Evolutionary conservation across 2,888 invertebrate species (phyloP).

Genomic region (Tiphia femorata): DNA sequence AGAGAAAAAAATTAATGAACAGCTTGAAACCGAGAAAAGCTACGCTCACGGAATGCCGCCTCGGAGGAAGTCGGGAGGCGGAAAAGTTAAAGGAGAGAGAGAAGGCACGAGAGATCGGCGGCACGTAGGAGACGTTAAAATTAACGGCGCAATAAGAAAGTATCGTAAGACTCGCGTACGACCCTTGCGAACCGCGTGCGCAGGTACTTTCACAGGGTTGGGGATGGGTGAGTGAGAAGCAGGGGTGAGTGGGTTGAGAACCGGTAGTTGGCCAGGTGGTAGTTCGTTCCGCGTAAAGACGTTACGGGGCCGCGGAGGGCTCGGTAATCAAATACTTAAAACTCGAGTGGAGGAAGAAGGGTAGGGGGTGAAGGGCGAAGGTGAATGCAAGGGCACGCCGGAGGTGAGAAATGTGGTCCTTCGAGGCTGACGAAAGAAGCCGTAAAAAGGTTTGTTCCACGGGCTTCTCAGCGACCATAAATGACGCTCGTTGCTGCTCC

Average conservation of each 20-base stretch:
- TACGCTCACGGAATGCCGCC: neutral
- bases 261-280: conserved; percentile 28
- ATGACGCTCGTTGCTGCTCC: neutral
- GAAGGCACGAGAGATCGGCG: conserved; percentile 62
- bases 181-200: conserved; percentile 47
- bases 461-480: conserved; percentile 2
- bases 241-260: too few relatives aligned
- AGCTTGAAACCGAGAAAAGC: neutral
- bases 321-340: conserved; percentile 67
- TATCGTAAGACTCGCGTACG: conserved; percentile 49
- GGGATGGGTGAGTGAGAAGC: too few relatives aligned
- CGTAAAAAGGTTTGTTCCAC: conserved; percentile 47
- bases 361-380: neutral
- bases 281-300: conserved; percentile 47
- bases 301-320: conserved; percentile 54
- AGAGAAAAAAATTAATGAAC: neutral
- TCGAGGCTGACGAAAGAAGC: conserved; percentile 41
- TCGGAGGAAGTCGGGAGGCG: neutral
- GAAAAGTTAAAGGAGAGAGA: neutral
- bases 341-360: conserved; percentile 27
- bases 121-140: conserved; percentile 67
- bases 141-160: conserved; percentile 67
- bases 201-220: conserved; percentile 47
- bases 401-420: conserved; percentile 26
- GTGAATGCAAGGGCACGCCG: conserved; percentile 12